Percentiles rank a stretch among this genome's conserved stretches.
phyloP scores from a whole-genome alignment of 2,113 vertebrate genomes.

The Misgurnus anguillicaudatus region DNA sequence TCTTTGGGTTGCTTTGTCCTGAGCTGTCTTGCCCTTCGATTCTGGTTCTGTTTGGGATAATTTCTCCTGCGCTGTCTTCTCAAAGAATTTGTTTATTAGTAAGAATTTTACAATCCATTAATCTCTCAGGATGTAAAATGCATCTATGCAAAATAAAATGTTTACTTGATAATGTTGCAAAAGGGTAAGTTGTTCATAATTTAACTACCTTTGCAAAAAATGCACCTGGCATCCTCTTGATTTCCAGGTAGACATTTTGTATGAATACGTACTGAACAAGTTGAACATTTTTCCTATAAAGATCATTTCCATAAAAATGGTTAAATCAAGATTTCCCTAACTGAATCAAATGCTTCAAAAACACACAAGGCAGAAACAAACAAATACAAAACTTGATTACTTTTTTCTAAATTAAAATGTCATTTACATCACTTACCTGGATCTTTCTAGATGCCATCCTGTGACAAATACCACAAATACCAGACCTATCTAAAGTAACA shows the following conservation, averaged over 20 bases:
- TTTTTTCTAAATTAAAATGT: no score
- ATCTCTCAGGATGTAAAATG: neutral
- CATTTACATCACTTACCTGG: neutral
- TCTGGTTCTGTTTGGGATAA: no score
- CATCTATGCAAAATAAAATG: neutral
- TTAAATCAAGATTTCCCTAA: neutral
- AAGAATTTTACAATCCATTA: neutral
- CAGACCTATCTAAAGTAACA: slow-evolving; percentile 7
- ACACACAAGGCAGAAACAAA: no score
- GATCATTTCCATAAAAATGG: neutral
- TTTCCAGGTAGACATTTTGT: slow-evolving; percentile 7
- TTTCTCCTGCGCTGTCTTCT: neutral
- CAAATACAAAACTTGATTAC: no score
- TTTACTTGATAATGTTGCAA: neutral
- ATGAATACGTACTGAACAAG: slow-evolving; percentile 2
- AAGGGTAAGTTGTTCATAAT: no score
- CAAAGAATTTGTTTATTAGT: neutral
- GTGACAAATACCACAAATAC: slow-evolving; percentile 26
- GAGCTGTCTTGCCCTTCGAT: no score
- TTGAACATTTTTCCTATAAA: slow-evolving; percentile 11
- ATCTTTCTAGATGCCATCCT: neutral
- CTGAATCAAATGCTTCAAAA: no score
- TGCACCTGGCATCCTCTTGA: slow-evolving; percentile 4
- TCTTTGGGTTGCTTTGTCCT: no score
- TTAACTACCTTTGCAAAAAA: neutral